Conservation (phyloP, 2,888 invertebrate species). For the Cetonia aurata region DNA sequence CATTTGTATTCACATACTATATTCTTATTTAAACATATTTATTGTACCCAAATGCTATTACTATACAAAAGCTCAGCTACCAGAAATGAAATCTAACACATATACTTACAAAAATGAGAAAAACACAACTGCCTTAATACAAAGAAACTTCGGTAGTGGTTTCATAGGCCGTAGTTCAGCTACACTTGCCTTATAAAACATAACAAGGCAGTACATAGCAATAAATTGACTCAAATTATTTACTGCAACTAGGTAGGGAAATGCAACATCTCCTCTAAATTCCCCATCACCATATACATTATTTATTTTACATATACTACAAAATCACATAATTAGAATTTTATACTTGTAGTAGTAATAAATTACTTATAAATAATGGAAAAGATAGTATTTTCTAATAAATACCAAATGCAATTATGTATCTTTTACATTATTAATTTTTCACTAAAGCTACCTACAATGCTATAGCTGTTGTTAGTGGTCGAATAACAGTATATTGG, state of each 20-base stretch:
- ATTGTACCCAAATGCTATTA: too few relatives aligned
- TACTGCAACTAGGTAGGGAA: slow-evolving; percentile 86
- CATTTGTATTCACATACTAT: neutral
- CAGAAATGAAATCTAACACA: too few relatives aligned
- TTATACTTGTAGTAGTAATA: slow-evolving; percentile 7
- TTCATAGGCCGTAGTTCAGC: slow-evolving; percentile 91
- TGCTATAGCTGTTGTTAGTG: slow-evolving; percentile 89
- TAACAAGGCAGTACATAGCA: slow-evolving; percentile 95
- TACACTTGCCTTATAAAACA: slow-evolving; percentile 92
- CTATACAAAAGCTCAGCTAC: neutral
- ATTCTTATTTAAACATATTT: neutral
- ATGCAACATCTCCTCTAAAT: slow-evolving; percentile 87
- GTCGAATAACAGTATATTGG: slow-evolving; percentile 93
- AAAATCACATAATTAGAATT: slow-evolving; percentile 55
- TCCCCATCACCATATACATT: slow-evolving; percentile 93
- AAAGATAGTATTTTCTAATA: neutral
- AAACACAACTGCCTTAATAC: slow-evolving; percentile 97
- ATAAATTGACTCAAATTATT: slow-evolving; percentile 96
- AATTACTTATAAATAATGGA: neutral
- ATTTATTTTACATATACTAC: slow-evolving; percentile 84
- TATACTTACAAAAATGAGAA: slow-evolving; percentile 95
- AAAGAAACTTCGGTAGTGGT: slow-evolving; percentile 94
- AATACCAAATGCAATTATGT: neutral
- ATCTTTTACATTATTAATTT: slow-evolving; percentile 27
- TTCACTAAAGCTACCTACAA: slow-evolving; percentile 74